These are phyloP conservation scores for Drosophila fungiperda DNA, from an alignment of 2,888 invertebrate species.

Conservation along the genomic window DNA sequence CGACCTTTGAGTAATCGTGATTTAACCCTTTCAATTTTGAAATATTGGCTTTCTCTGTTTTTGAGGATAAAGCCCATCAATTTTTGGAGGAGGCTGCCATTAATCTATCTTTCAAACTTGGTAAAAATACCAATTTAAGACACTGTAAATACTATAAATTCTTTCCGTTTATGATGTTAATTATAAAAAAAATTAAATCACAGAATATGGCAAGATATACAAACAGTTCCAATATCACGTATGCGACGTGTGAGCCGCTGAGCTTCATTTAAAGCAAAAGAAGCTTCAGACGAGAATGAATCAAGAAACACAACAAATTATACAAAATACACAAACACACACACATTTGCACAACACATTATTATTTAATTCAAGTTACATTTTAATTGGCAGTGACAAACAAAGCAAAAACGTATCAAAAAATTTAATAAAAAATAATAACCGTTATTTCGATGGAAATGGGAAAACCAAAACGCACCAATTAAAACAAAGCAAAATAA, in stretches of 20 bases:
- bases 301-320: slow-evolving; percentile 14
- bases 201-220: not conserved
- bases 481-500: not conserved
- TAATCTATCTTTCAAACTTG: not conserved
- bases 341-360: slow-evolving; percentile 28
- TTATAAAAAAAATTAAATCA: slow-evolving; percentile 61
- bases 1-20: not conserved
- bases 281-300: not conserved
- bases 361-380: slow-evolving; percentile 57
- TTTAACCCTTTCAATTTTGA: not conserved
- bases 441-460: not conserved
- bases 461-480: not conserved
- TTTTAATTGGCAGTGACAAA: slow-evolving; percentile 56
- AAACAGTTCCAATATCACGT: slow-evolving; percentile 38
- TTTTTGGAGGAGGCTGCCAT: not conserved
- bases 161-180: slow-evolving; percentile 51
- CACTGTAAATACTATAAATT: slow-evolving; percentile 13
- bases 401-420: slow-evolving; percentile 6
- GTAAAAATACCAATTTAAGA: not conserved
- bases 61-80: not conserved
- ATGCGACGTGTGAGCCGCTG: slow-evolving; percentile 33
- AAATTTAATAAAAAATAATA: not conserved
- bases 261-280: not conserved
- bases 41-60: not conserved
- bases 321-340: not conserved